Conservation (phyloP, 2,797 vertebrate genomes). For the Apodemus agrarius region DNA sequence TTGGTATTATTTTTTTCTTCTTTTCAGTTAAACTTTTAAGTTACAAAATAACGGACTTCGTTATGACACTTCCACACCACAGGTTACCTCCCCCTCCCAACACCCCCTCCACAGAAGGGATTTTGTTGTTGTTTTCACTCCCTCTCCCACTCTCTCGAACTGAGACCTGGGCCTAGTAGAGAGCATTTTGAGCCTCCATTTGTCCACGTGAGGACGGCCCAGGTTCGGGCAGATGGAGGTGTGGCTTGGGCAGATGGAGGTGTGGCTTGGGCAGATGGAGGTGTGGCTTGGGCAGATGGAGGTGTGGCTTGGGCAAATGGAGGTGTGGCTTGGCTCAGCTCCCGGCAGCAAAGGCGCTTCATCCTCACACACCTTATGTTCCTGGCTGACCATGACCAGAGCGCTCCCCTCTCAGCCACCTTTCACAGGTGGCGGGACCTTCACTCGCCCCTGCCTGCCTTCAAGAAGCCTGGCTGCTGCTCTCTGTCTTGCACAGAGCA, state of each 20-base stretch:
- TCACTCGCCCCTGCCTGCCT: background rate
- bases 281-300: too few species aligned
- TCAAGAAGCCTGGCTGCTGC: background rate
- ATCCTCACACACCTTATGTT: background rate
- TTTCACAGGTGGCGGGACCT: slow-evolving; percentile 31
- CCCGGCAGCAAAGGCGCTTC: background rate
- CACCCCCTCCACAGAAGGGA: too few species aligned
- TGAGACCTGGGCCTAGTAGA: background rate
- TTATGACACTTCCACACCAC: background rate
- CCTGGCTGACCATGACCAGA: background rate
- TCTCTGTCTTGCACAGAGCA: background rate
- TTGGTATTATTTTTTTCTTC: background rate
- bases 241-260: too few species aligned
- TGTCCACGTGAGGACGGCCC: background rate
- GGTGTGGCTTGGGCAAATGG: slow-evolving; percentile 33
- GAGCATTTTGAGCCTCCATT: background rate
- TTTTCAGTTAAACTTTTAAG: background rate
- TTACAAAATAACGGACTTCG: background rate
- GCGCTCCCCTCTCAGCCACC: background rate
- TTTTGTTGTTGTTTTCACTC: slow-evolving; percentile 19
- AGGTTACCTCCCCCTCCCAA: too few species aligned
- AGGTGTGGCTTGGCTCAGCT: slow-evolving; percentile 39
- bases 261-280: too few species aligned
- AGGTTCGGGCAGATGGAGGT: slow-evolving; percentile 21
- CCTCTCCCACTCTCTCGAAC: background rate